Conservation (phyloP, 2,888 invertebrate species). For the Leptura quadrifasciata region DNA sequence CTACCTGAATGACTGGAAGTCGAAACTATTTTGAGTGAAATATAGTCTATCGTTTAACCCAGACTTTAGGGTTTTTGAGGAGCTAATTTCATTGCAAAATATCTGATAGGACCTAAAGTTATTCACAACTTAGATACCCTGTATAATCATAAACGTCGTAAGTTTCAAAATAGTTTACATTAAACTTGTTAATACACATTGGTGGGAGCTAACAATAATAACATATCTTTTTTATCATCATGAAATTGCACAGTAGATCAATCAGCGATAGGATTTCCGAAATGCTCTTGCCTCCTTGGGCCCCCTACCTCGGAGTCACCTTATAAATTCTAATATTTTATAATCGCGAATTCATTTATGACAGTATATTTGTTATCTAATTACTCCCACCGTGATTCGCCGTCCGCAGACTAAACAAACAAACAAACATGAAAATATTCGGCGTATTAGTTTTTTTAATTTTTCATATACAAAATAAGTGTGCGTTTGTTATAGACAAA, state of each 20-base stretch:
- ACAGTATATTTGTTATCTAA: slow-evolving; percentile 3
- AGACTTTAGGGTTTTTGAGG: no score
- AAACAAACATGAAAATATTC: slow-evolving; percentile 12
- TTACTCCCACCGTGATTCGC: not conserved
- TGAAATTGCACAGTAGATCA: not conserved
- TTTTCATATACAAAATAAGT: not conserved
- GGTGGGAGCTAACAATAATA: not conserved
- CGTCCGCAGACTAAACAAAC: not conserved
- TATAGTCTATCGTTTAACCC: no score
- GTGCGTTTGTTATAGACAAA: slow-evolving; percentile 11
- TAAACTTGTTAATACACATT: not conserved
- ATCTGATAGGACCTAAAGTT: no score
- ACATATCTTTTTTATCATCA: not conserved
- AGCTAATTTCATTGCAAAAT: no score
- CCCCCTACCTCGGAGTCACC: not conserved
- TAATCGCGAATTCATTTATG: not conserved
- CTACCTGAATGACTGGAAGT: no score
- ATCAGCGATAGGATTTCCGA: not conserved
- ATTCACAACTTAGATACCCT: no score
- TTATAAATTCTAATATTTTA: slow-evolving; percentile 7
- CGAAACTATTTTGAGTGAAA: no score
- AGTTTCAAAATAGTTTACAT: not conserved
- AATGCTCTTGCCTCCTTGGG: not conserved
- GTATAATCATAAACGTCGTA: not conserved
- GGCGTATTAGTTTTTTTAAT: not conserved